Evolutionary conservation across 2,113 vertebrate species (phyloP).

Genomic region (Thamnaconus septentrionalis): DNA sequence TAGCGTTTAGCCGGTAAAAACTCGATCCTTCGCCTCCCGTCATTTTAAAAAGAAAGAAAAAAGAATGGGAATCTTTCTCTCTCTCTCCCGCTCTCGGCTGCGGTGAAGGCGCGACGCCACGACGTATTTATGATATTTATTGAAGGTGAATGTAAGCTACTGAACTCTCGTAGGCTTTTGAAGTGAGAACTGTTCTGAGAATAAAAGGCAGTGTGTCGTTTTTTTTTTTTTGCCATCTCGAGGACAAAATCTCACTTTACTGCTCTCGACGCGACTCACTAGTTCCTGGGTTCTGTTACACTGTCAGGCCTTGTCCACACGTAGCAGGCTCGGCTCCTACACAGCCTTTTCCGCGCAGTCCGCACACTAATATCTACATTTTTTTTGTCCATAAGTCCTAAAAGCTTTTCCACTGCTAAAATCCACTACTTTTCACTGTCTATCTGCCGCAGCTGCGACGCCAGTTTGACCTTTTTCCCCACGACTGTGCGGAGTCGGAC

Average conservation of each 20-base stretch:
- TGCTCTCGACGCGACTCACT: conserved; percentile 75
- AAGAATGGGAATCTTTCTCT: too few species aligned
- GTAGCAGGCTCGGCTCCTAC: too few species aligned
- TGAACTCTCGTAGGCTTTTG: conserved; percentile 62
- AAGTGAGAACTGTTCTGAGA: conserved; percentile 50
- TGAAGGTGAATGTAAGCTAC: conserved; percentile 84
- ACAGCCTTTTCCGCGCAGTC: too few species aligned
- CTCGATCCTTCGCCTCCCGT: conserved; percentile 52
- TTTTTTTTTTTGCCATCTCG: conserved; percentile 65
- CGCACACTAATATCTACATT: too few species aligned
- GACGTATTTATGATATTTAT: conserved; percentile 84
- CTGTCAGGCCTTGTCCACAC: conserved; percentile 28
- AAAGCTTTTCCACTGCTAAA: too few species aligned
- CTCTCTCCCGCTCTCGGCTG: conserved; percentile 45
- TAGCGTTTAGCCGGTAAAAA: conserved; percentile 44
- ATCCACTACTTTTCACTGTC: too few species aligned
- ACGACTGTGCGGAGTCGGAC: too few species aligned
- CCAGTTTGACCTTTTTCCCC: too few species aligned
- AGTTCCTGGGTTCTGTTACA: conserved; percentile 66
- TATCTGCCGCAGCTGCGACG: too few species aligned
- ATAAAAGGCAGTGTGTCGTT: conserved; percentile 61
- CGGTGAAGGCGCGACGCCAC: conserved; percentile 53
- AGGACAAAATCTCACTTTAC: conserved; percentile 77
- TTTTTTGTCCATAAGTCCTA: too few species aligned
- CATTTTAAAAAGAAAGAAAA: conserved; percentile 14